Evolutionary conservation across 2,113 vertebrate genomes (phyloP), one percentile per base, ranked within the genome.

Genomic region (Gambusia affinis): DNA sequence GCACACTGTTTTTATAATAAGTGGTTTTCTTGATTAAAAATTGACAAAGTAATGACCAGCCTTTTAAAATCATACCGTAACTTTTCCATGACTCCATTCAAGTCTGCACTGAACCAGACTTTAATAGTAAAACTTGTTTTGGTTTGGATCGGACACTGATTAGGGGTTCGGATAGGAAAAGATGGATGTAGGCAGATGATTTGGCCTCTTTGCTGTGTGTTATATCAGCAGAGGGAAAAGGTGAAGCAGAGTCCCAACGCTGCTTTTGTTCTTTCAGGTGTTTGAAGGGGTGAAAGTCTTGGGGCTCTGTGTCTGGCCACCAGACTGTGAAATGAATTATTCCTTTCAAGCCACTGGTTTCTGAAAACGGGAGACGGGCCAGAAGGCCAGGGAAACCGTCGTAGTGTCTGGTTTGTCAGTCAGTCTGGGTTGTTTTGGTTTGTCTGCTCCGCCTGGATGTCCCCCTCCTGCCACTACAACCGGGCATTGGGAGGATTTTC

Each of bases 241-340:
- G 61, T 64, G 64, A 75, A 68, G 67, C 71, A 14, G 61, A 64
- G 68, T 2, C 28, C 69, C 10, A 4, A 64, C 24, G 54, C 82
- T 57, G 27, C 61, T 71, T 60, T 80, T 80, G 73, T 76, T 81
- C 73, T 79, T 76, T 80, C 66, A 81, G 87, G 80, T 81, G 80
- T 71, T 80, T 82, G 87, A 82, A 81, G 64, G 81, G 76, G 69
- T 35, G 33, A 47, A 73, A n/a, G 39, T 67, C 70, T 70, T 64
- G 64, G 72, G 74, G 67, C 78, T 80, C 71, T 83, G 77, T 84
- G 88, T 89, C 84, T 85, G 90, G 66, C 76, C 87, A 84, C 79
- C 69, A 87, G 88, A 89, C 90, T 92, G 90, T 92, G 89, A 93
- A 90, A 91, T 87, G 75, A 92, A 86, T 92, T 85, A 87, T 86